Percentiles rank a stretch among this genome's conserved stretches.
Conservation (phyloP, 1,140 invertebrate species). For the Zophobas morio region DNA sequence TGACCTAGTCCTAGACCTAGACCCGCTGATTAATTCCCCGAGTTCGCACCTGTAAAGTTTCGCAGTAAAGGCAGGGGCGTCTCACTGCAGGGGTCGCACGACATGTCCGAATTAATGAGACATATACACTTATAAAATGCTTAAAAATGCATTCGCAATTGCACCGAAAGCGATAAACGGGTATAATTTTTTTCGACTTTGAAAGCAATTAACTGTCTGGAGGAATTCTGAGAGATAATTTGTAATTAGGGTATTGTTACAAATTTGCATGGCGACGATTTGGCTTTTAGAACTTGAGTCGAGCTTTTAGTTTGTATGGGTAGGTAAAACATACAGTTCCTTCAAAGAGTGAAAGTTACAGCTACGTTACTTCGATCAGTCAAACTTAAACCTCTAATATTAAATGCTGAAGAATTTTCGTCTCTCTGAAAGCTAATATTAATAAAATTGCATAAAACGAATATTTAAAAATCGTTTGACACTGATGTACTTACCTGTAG, state of each 20-base stretch:
- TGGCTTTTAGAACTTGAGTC: background rate
- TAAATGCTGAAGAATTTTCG: too few relatives aligned
- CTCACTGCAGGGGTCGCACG: background rate
- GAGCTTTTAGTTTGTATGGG: too few relatives aligned
- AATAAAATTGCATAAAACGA: too few relatives aligned
- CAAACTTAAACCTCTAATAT: too few relatives aligned
- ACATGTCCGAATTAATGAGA: background rate
- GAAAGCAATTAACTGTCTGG: conserved; percentile 14
- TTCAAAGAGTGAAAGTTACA: too few relatives aligned
- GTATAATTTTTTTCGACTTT: conserved; percentile 37
- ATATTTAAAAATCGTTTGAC: too few relatives aligned
- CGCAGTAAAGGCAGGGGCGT: background rate
- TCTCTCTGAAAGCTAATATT: too few relatives aligned
- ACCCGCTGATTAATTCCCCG: background rate
- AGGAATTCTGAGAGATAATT: conserved; percentile 14
- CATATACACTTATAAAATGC: conserved; percentile 18
- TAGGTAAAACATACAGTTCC: too few relatives aligned
- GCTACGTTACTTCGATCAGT: too few relatives aligned
- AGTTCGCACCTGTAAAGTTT: conserved; percentile 3
- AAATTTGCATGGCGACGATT: conserved; percentile 3
- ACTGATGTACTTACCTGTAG: too few relatives aligned
- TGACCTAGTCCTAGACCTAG: conserved; percentile 42
- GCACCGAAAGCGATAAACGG: conserved; percentile 36
- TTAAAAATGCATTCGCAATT: conserved; percentile 35
- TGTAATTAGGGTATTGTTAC: conserved; percentile 13